phyloP scores from a whole-genome alignment of 2,888 invertebrate genomes.

The Eupelmus urozonus region DNA sequence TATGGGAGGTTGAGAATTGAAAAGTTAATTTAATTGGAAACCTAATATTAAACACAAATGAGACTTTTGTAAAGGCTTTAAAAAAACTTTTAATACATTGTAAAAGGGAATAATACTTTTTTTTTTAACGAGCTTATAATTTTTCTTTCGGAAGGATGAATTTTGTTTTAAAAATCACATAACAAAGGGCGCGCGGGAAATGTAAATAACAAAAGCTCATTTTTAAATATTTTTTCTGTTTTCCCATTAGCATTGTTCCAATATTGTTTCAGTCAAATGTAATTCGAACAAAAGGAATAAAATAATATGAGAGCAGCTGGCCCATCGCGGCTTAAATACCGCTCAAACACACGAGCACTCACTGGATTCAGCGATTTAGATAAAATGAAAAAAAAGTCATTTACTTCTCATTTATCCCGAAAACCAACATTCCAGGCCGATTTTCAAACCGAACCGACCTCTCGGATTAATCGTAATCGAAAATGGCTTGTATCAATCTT shows the following conservation, averaged over 20 bases:
- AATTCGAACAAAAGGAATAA: background rate
- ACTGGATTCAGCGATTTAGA: background rate
- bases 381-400: slow-evolving; percentile 6
- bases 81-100: too few species aligned
- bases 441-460: slow-evolving; percentile 11
- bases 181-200: background rate
- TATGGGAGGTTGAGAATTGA: too few species aligned
- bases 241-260: background rate
- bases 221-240: background rate
- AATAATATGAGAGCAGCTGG: background rate
- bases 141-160: background rate
- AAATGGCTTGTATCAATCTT: slow-evolving; percentile 35
- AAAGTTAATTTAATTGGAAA: too few species aligned
- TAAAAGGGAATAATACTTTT: too few species aligned
- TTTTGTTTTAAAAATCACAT: background rate
- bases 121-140: too few species aligned
- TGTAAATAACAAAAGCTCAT: background rate
- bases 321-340: slow-evolving; percentile 9
- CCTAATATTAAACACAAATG: too few species aligned
- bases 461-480: slow-evolving; percentile 28
- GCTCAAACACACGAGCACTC: too few species aligned
- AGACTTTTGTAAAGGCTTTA: too few species aligned
- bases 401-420: slow-evolving; percentile 27
- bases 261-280: background rate
- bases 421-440: slow-evolving; percentile 8